Percentiles rank a stretch among this genome's conserved stretches.
Evolutionary conservation across 2,888 invertebrate genomes (phyloP).

Genomic region (Agapostemon virescens): DNA sequence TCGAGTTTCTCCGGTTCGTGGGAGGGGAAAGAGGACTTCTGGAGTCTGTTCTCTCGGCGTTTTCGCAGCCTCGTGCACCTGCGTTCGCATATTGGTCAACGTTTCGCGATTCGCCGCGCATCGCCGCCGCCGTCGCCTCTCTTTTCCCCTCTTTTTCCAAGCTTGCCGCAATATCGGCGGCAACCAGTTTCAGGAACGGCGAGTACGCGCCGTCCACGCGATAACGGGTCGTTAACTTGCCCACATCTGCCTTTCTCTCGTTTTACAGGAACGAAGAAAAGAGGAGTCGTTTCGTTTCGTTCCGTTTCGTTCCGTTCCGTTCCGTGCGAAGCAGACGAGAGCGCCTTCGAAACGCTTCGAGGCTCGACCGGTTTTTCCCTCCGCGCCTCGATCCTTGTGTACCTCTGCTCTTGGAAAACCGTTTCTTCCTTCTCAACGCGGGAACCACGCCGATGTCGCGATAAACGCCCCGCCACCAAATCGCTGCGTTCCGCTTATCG

Average conservation of each 20-base stretch:
- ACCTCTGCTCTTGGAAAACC: not conserved
- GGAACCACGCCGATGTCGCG: no score
- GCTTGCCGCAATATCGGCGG: constrained; percentile 54
- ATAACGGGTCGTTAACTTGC: constrained; percentile 78
- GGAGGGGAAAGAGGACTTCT: not conserved
- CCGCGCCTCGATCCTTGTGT: no score
- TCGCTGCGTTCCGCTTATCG: no score
- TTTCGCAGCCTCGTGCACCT: constrained; percentile 31
- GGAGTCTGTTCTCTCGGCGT: constrained; percentile 1
- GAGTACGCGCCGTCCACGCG: constrained; percentile 64
- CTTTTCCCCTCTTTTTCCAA: constrained; percentile 19
- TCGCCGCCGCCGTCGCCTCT: constrained; percentile 18
- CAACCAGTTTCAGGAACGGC: constrained; percentile 69
- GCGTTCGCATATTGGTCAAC: constrained; percentile 31
- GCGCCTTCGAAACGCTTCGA: constrained; percentile 34
- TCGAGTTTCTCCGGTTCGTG: constrained; percentile 5
- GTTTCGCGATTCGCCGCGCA: constrained; percentile 44
- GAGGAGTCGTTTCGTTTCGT: constrained; percentile 22
- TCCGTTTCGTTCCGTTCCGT: not conserved
- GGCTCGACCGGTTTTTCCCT: constrained; percentile 50
- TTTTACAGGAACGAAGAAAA: constrained; percentile 61
- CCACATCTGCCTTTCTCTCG: constrained; percentile 76
- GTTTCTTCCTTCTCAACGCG: not conserved
- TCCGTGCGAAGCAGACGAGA: not conserved
- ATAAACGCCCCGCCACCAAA: no score